Evolutionary conservation across 2,113 vertebrate species (phyloP), one percentile per base, ranked within the genome.

Genomic region (Naja naja): DNA sequence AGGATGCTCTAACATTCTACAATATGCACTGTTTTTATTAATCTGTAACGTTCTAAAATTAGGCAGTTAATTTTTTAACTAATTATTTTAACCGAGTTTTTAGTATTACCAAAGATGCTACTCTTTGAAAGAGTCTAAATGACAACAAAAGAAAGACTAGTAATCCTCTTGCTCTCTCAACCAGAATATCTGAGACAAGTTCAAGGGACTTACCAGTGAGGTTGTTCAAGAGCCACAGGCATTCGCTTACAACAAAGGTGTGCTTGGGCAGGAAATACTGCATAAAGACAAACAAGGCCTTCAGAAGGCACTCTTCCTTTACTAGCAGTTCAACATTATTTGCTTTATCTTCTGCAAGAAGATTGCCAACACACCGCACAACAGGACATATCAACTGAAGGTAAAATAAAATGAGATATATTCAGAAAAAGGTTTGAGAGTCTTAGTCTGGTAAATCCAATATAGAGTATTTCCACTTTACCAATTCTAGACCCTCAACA

Each of bases 181-280:
- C 49, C 18, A 58, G 25, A 69, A 54, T 16, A 34, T 12, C 39
- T 22, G 10, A 85, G 25, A 47, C 6, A 3, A 7, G 3, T 87
- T 49, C n/a, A 0, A 54, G 54, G 53, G 9, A 0, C 92, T 87
- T 96, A 99, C 99, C 99, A 6, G 99, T 99, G 93, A 99, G 98
- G 96, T 99, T 99, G 96, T 99, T 99, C 91, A 99, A 98, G 89
- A 98, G 98, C 99, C 99, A 99, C 54, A 98, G 97, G 11, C 98
- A 96, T 95, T 99, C 99, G 91, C 98, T 98, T 5, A 97, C 90
- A 1, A 99, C 94, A 89, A 98, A 98, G 0, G 98, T 98, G 86
- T 98, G 98, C 60, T 96, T 96, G 91, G 97, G 97, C 58, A 98
- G 93, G 95, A 98, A 98, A 93, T 95, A 89, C 94, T 98, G 96